Percentiles rank a stretch among this genome's conserved stretches.
phyloP scores from a whole-genome alignment of 2,888 invertebrate species.

The Calameuta pallipes region DNA sequence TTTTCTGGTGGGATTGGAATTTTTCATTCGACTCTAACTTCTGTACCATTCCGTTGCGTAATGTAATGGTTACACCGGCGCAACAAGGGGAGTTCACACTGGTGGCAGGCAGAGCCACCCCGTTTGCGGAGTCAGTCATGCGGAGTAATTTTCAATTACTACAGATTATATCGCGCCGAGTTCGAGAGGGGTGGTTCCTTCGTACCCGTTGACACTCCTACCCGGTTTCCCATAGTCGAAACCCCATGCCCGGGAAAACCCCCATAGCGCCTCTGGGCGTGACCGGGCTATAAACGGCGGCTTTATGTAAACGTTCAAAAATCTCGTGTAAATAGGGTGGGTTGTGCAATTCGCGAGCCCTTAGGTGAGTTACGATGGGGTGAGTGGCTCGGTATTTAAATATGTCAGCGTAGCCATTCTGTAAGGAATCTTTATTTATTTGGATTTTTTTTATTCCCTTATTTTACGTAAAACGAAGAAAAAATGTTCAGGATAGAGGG shows the following conservation, averaged over 20 bases:
- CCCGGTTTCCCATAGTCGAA: constrained; percentile 4
- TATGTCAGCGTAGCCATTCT: neutral
- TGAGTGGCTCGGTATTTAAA: neutral
- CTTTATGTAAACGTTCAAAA: constrained; percentile 48
- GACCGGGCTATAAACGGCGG: constrained; percentile 48
- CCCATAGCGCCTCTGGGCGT: constrained; percentile 32
- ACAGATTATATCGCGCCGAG: constrained; percentile 49
- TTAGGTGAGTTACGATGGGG: neutral
- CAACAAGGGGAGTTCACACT: neutral
- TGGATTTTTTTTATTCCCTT: neutral
- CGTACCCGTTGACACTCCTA: constrained; percentile 2
- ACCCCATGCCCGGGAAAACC: constrained; percentile 15
- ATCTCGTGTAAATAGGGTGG: constrained; percentile 31
- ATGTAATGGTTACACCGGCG: neutral
- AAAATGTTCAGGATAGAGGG: neutral
- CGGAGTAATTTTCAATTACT: constrained; percentile 57
- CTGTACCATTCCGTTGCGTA: neutral
- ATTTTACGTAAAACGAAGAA: neutral
- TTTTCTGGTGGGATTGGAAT: neutral
- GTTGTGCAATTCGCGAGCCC: neutral
- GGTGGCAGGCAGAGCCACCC: neutral
- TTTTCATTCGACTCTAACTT: neutral
- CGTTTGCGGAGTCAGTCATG: constrained; percentile 38
- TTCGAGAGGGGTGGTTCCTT: constrained; percentile 6
- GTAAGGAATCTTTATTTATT: neutral